Evolutionary conservation across 92 coral and sea anemone species (phyloP).

Genomic region (Virgularia gustaviana): DNA sequence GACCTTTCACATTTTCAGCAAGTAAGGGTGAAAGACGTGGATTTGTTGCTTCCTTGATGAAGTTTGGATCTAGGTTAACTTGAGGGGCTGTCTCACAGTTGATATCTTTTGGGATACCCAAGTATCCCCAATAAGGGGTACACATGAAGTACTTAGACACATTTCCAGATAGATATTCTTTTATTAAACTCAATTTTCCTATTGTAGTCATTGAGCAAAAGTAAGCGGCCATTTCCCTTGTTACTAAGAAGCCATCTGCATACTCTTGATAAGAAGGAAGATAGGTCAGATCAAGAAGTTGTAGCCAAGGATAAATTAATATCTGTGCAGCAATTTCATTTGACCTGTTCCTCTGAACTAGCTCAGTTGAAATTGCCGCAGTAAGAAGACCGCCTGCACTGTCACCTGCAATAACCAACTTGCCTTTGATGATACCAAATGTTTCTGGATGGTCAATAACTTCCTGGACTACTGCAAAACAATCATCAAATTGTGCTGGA

Average conservation of each 20-base stretch:
- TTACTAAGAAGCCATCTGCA: constrained; percentile 48
- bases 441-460: constrained; percentile 61
- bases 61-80: constrained; percentile 1
- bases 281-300: constrained; percentile 58
- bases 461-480: constrained; percentile 77
- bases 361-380: constrained; percentile 76
- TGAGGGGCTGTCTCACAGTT: background rate
- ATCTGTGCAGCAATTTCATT: constrained; percentile 42
- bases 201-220: constrained; percentile 65
- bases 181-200: constrained; percentile 61
- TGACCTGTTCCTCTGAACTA: constrained; percentile 56
- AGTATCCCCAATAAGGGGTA: constrained; percentile 56
- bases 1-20: constrained; percentile 65
- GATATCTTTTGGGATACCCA: constrained; percentile 23
- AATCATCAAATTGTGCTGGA: constrained; percentile 79
- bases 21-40: constrained; percentile 70
- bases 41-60: constrained; percentile 54
- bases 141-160: constrained; percentile 69
- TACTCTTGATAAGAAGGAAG: constrained; percentile 67
- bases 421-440: constrained; percentile 69
- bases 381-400: constrained; percentile 94
- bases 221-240: constrained; percentile 54
- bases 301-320: constrained; percentile 73
- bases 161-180: constrained; percentile 70
- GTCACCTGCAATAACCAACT: constrained; percentile 76